These are phyloP conservation scores for Falco concolor DNA, from an alignment of 2,797 vertebrate species.

Conservation along the genomic window DNA sequence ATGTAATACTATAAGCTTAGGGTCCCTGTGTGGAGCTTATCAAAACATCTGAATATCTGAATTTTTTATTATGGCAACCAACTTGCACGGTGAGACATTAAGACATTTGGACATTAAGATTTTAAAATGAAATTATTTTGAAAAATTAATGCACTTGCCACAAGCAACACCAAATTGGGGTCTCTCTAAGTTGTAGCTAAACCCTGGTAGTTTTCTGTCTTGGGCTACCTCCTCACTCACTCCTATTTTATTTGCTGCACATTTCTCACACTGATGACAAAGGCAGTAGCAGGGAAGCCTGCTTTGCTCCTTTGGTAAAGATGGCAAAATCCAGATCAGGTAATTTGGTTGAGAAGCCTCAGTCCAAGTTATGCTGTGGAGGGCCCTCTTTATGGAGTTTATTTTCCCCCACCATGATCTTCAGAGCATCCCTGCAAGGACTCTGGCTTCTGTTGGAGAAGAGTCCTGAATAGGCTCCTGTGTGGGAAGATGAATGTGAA, in stretches of 20 bases:
- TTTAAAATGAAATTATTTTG: neutral
- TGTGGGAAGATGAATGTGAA: neutral
- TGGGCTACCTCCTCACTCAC: neutral
- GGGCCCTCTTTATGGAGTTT: neutral
- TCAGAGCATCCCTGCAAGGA: neutral
- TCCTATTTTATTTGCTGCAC: neutral
- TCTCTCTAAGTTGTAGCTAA: neutral
- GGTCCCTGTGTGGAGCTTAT: neutral
- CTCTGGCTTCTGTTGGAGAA: neutral
- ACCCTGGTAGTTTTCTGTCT: neutral
- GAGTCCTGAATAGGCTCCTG: neutral
- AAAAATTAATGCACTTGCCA: neutral
- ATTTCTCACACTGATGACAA: neutral
- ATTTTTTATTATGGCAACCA: neutral
- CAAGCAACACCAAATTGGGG: neutral
- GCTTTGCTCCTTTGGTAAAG: neutral
- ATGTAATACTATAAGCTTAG: neutral
- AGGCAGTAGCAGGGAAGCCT: neutral
- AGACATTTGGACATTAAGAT: neutral
- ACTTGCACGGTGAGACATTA: fast-evolving
- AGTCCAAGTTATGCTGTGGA: neutral
- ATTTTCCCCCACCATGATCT: neutral
- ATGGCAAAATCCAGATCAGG: neutral
- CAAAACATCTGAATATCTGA: neutral
- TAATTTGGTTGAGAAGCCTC: neutral